phyloP scores from a whole-genome alignment of 2,797 vertebrate genomes.

The Pristis pectinata region DNA sequence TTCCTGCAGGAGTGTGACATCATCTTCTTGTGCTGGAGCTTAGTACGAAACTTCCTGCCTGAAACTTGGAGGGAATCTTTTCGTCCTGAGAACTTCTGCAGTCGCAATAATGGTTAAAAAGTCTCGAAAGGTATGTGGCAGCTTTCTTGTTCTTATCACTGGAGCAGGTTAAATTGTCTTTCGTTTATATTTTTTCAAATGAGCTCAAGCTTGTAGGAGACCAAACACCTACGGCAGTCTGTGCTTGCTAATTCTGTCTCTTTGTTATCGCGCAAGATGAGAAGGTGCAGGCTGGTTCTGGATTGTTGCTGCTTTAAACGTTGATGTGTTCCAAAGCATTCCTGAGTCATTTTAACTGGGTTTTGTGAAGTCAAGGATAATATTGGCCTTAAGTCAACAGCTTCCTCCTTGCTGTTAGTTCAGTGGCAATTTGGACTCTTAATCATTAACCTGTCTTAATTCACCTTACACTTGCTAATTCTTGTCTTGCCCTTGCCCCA shows the following conservation, averaged over 20 bases:
- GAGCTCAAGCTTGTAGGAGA: too few relatives aligned
- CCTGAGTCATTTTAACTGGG: not conserved
- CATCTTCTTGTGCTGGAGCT: not conserved
- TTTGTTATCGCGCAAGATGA: not conserved
- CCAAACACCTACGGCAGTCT: not conserved
- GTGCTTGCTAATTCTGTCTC: not conserved
- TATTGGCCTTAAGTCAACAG: not conserved
- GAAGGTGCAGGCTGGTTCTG: not conserved
- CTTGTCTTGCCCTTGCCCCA: not conserved
- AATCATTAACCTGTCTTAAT: not conserved
- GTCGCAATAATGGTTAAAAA: constrained; percentile 3
- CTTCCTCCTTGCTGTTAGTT: not conserved
- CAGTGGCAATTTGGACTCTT: not conserved
- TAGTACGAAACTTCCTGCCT: not conserved
- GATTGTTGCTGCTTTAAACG: not conserved
- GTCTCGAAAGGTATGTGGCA: not conserved
- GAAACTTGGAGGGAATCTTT: not conserved
- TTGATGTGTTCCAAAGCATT: not conserved
- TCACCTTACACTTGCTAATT: too few relatives aligned
- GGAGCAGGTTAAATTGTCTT: not conserved
- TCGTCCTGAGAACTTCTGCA: too few relatives aligned
- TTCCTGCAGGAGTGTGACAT: not conserved
- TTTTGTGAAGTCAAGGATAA: not conserved
- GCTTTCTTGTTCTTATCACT: not conserved
- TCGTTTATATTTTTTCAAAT: not conserved